Evolutionary conservation across 2,888 invertebrate species (phyloP), one percentile per base, ranked within the genome.

Genomic region (Deroplatys truncata): DNA sequence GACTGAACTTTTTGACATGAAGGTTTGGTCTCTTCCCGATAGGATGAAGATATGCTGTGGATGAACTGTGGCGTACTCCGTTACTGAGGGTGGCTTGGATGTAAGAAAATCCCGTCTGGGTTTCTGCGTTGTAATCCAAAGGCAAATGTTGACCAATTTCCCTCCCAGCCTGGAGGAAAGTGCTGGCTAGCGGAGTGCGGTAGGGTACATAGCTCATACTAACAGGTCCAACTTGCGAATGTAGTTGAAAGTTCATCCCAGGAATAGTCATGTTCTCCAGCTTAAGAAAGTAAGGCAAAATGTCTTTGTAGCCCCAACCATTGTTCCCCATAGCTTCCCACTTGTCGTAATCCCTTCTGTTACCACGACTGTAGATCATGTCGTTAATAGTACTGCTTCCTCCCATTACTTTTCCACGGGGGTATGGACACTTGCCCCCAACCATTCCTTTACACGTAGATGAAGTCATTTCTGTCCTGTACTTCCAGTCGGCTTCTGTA

Each of bases 141-240:
- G 95, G 95, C n/a, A 16, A 13, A n/a, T 84, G n/a, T 91, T 93
- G 93, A 7, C 93, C 92, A 91, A 92, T 91, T 92, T 96, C 94
- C 92, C 94, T 94, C 4, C 96, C 96, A 2, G 96, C 96, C 91
- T 95, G 93, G 0, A 96, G 92, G 92, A 95, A 96, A 0, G 95
- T 94, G 0, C 96, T 95, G 0, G 97, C 96, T 88, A 98, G 93
- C 0, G 98, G 98, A 0, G 98, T 98, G 90, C 97, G 96, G 93
- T 96, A 98, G 0, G 98, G 97, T 0, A 98, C 97, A 28, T 88
- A 29, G 25, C 29, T 20, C 5, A 88, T 72, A 25, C 25, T n/a
- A 43, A 88, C 43, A 5, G 35, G 83, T 3, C 84, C 84, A 8
- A 10, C 20, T 10, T n/a, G 49, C 10, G 83, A 82, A 20, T 84